Conservation (phyloP, 2,113 vertebrate species). For the Glaucomys volans region DNA sequence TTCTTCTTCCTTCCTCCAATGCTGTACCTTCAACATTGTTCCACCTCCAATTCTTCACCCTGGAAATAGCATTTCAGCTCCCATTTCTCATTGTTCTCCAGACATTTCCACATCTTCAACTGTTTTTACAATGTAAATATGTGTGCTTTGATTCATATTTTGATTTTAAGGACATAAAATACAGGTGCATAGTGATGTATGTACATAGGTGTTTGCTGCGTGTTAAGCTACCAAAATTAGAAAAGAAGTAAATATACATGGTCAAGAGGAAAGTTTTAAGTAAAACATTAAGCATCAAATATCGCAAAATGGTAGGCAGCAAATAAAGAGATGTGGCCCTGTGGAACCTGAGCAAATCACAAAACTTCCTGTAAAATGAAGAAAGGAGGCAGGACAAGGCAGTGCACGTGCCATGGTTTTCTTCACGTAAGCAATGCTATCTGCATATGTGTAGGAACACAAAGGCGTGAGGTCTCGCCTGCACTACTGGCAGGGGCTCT, state of each 20-base stretch:
- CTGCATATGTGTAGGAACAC: no score
- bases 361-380: background rate
- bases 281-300: constrained; percentile 8
- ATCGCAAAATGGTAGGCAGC: background rate
- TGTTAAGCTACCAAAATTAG: background rate
- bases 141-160: background rate
- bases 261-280: background rate
- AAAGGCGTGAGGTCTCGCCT: background rate
- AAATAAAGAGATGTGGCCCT: background rate
- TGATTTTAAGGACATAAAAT: constrained; percentile 17
- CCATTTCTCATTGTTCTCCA: background rate
- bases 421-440: background rate
- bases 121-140: constrained; percentile 9
- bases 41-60: background rate
- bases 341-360: background rate
- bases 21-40: background rate
- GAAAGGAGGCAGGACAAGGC: background rate
- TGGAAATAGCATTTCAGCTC: background rate
- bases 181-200: background rate
- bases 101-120: background rate
- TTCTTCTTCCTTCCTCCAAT: background rate
- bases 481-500: background rate
- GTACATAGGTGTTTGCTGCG: background rate
- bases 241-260: background rate
- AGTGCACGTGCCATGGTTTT: background rate